These are phyloP conservation scores for Chrysemys picta DNA, from an alignment of 2,113 vertebrate species.

Conservation along the genomic window DNA sequence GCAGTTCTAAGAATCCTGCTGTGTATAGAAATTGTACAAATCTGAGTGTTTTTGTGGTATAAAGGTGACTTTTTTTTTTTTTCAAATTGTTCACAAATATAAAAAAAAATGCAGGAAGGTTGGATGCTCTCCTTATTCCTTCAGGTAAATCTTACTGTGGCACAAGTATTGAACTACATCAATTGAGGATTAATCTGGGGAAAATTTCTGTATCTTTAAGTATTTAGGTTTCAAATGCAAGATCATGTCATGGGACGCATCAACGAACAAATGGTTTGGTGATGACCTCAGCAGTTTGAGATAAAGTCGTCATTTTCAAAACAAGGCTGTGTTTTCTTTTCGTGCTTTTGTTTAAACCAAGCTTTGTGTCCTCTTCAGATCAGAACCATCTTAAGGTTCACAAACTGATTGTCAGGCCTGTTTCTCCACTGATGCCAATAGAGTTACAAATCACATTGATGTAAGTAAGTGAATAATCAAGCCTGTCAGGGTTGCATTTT, in stretches of 20 bases:
- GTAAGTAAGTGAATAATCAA: background rate
- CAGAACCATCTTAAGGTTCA: background rate
- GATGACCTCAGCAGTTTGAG: background rate
- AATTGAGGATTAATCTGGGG: background rate
- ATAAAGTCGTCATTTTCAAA: background rate
- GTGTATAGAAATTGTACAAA: background rate
- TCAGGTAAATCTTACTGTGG: background rate
- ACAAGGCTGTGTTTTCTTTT: background rate
- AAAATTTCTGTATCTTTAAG: background rate
- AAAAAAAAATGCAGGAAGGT: background rate
- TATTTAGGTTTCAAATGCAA: background rate
- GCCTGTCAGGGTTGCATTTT: background rate
- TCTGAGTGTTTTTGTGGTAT: background rate
- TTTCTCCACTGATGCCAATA: background rate
- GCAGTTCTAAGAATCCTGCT: background rate
- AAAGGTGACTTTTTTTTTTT: background rate
- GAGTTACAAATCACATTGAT: background rate
- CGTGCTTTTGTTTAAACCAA: background rate
- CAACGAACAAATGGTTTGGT: background rate
- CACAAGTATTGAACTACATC: background rate
- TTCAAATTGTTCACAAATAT: background rate
- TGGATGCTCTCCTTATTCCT: background rate
- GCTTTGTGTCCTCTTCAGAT: background rate
- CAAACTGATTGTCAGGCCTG: background rate
- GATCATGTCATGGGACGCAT: background rate